These are phyloP conservation scores for Leptarthrus brevirostris DNA, from an alignment of 2,888 invertebrate species.

Conservation along the genomic window DNA sequence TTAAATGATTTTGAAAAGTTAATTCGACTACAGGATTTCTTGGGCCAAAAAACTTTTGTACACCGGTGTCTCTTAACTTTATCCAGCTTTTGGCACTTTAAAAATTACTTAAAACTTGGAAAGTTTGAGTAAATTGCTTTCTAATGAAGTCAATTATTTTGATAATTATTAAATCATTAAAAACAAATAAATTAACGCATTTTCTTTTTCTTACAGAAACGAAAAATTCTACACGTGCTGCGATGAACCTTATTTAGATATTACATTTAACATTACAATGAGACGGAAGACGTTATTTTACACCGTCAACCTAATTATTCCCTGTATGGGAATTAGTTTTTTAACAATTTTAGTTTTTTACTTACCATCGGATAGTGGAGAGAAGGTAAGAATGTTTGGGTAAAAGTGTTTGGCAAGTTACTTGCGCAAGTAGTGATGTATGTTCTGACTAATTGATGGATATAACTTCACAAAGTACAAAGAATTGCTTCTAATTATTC, in stretches of 20 bases:
- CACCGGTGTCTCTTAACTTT: background rate
- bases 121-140: no score
- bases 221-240: constrained; percentile 97
- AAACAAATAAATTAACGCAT: no score
- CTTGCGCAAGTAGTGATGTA: no score
- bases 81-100: background rate
- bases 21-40: background rate
- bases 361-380: constrained; percentile 96
- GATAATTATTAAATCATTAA: no score
- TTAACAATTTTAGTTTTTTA: constrained; percentile 97
- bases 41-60: background rate
- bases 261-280: constrained; percentile 98
- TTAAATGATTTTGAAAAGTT: constrained; percentile 39
- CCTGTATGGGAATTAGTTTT: constrained; percentile 97
- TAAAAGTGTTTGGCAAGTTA: no score
- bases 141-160: no score
- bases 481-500: no score
- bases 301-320: constrained; percentile 96
- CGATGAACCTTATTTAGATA: constrained; percentile 93
- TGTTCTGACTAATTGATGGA: no score
- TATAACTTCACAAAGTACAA: no score
- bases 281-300: constrained; percentile 95
- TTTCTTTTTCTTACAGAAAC: constrained; percentile 75
- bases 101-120: background rate
- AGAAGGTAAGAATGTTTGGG: constrained; percentile 80